These are phyloP conservation scores for Tauraco erythrolophus DNA, from an alignment of 2,113 vertebrate genomes.

Conservation along the genomic window DNA sequence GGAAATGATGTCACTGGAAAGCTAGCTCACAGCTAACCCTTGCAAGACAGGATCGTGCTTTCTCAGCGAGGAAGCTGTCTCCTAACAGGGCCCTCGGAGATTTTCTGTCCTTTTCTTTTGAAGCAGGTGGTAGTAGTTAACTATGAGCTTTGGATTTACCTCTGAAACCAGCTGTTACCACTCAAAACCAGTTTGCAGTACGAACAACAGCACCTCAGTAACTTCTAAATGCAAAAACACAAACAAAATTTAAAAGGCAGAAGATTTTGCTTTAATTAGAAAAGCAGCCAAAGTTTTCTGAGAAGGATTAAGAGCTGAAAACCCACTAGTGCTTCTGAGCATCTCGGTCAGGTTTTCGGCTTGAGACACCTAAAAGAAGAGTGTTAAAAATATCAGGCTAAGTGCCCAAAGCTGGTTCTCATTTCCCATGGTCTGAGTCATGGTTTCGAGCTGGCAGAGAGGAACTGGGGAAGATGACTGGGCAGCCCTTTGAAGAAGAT, in stretches of 20 bases:
- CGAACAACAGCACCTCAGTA: background rate
- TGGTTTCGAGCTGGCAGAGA: background rate
- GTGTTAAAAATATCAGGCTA: background rate
- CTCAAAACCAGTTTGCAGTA: background rate
- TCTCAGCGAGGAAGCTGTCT: background rate
- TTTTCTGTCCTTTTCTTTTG: background rate
- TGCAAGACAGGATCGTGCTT: background rate
- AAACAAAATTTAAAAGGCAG: background rate
- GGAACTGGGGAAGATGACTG: background rate
- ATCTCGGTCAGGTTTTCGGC: background rate
- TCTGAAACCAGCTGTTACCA: background rate
- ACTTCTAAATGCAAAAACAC: background rate
- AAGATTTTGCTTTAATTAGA: background rate
- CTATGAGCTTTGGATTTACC: background rate
- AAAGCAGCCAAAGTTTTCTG: background rate
- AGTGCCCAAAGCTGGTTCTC: background rate
- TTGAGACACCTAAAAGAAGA: background rate
- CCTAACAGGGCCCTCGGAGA: rapidly evolving
- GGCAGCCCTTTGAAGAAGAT: conserved; percentile 25
- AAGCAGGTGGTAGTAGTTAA: background rate
- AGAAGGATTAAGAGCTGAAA: background rate
- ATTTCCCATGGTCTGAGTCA: background rate
- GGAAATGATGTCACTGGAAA: background rate
- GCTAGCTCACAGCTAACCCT: background rate
- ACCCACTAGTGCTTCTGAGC: background rate